Base-by-base conservation (phyloP, 2,888 invertebrate genomes). In the Drosophila picticornis region DNA sequence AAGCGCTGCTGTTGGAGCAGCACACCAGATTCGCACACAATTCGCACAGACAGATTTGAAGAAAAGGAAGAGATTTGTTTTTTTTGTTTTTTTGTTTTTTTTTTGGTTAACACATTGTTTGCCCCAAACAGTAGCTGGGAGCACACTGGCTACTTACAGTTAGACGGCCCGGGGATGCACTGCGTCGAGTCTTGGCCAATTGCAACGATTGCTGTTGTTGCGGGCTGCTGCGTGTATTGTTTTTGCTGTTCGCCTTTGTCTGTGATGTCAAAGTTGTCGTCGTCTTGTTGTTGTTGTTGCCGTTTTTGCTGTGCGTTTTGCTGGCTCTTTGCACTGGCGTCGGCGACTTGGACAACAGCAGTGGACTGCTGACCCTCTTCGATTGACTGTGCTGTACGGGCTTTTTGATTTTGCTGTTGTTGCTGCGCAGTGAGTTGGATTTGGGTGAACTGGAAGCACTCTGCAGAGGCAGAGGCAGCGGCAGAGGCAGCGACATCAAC, bases 361-460 rank as follows among this genome's bases (percentile, higher is more conserved):
- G 48, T 4, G 63, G 64, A 48, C 52, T 77, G 11, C 19, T 0
- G 22, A 1, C 7, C 11, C 36, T 58, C 22, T 25, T 65, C 2
- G 53, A 29, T 1, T 58, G 52, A n/a, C 19, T 63, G 34, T 65
- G 60, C 34, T 46, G 66, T n/a, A 38, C 50, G 25, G 53, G 46
- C 25, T 67, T 77, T 2, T 53, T 63, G 11, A 61, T 50, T n/a
- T 56, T 61, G 19, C n/a, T 70, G 22, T 43, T 71, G 19, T 13
- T 66, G 57, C 58, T 85, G 27, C 65, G 58, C 13, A 63, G 29
- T 2, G 75, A 53, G 48, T 38, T 11, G 1, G 73, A 56, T 7
- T 66, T 60, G 7, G 81, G 64, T 4, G 87, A 69, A 56, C 70
- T 84, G n/a, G 66, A 27, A 9, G 57, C 43, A 36, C 67, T 77